Base-by-base conservation (phyloP, 2,113 vertebrate species). In the Poeciliopsis retropinna region DNA sequence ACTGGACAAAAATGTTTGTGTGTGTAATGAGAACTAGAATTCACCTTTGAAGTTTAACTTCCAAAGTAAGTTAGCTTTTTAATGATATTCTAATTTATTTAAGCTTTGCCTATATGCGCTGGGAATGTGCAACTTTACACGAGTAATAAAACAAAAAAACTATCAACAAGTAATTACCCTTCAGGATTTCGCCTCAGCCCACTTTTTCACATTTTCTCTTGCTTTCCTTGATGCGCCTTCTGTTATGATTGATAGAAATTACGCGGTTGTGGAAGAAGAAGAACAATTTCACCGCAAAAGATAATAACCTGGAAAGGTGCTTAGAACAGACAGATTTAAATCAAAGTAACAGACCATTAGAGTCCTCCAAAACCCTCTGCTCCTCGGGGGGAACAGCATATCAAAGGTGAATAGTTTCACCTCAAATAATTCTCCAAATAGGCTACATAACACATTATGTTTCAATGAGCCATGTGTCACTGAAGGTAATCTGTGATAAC, bases 341-440 rank as follows among this genome's bases (percentile, higher is more conserved):
- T 83, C 84, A 84, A 80, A 84, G 90, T 77, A 85, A 87, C 81
- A 80, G 75, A 80, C 77, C 87, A 91, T 91, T 91, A 81, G 81
- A 77, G 85, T 83, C 85, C 70, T 71, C 72, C 73, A 76, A 80
- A 84, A 84, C 67, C 81, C 73, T 81, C 78, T 75, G 64, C 87
- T 86, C 81, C 68, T 44, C 81, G 68, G 86, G 85, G 78, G 69
- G 80, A 75, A 75, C 78, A 78, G 65, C 62, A 80, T 80, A 85
- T 82, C 80, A 83, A 75, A 80, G 80, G 80, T 80, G 87, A 68
- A 80, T 82, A 73, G 68, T 79, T 92, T 72, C 79, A 76, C 69
- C 78, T 91, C 57, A 78, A 54, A 74, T 83, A 80, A 85, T 75
- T 79, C 85, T 85, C 73, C 82, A 86, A 82, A 85, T 82, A 84